Conservation (phyloP, 2,797 vertebrate species). For the Enteromius thamalakanensis region DNA sequence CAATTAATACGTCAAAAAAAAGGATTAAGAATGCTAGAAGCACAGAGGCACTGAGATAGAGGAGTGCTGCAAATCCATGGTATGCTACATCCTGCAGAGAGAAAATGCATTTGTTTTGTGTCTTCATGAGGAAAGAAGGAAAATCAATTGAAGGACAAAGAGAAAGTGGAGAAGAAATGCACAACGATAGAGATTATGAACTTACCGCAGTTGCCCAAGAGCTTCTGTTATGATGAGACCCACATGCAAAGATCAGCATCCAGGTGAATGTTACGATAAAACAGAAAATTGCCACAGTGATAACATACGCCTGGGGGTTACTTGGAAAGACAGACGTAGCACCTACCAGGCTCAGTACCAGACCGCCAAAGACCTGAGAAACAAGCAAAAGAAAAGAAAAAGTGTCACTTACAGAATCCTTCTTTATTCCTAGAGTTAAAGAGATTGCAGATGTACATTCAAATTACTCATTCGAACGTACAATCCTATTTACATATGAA, state of each 20-base stretch:
- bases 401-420: background rate
- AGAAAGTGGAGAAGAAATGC: background rate
- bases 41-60: constrained; percentile 80
- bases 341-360: constrained; percentile 89
- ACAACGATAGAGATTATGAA: constrained; percentile 16
- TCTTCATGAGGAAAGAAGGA: background rate
- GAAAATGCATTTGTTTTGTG: background rate
- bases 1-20: background rate
- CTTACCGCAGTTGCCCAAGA: constrained; percentile 72
- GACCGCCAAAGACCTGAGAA: constrained; percentile 77
- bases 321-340: background rate
- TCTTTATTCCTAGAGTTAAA: background rate
- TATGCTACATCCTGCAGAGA: constrained; percentile 72
- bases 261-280: constrained; percentile 83
- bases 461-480: too few species aligned
- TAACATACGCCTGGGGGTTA: constrained; percentile 86
- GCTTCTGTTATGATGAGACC: constrained; percentile 69
- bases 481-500: background rate
- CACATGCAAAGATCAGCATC: constrained; percentile 76
- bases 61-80: constrained; percentile 72
- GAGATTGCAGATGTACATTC: background rate
- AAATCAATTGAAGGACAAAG: background rate
- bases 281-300: constrained; percentile 91
- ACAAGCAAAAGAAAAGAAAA: background rate
- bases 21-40: constrained; percentile 70